Evolutionary conservation across 2,113 vertebrate genomes (phyloP).

Genomic region (Choloepus hoffmanni): DNA sequence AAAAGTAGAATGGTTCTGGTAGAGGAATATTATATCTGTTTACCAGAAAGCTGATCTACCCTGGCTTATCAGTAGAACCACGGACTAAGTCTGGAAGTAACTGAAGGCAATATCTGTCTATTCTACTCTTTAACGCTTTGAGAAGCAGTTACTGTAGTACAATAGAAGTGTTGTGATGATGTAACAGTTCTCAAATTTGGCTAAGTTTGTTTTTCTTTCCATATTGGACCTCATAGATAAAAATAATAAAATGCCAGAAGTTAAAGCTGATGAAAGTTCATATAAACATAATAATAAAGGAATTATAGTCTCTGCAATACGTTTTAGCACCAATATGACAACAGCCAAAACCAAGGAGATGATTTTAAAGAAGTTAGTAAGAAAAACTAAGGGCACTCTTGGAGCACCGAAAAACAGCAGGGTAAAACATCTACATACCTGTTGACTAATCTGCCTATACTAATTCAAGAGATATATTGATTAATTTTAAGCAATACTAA

Average conservation of each 20-base stretch:
- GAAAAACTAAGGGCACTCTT: constrained; percentile 79
- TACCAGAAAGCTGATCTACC: neutral
- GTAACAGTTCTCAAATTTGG: neutral
- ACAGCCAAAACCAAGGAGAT: constrained; percentile 78
- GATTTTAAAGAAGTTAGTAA: constrained; percentile 81
- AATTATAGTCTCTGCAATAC: constrained; percentile 73
- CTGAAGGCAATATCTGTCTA: neutral
- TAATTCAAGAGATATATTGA: neutral
- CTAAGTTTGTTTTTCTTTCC: constrained; percentile 12
- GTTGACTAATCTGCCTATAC: neutral
- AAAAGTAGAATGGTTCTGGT: neutral
- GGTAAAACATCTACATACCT: constrained; percentile 48
- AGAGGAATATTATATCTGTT: neutral
- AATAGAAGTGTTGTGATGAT: neutral
- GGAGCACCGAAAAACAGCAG: constrained; percentile 78
- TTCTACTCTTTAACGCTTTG: neutral
- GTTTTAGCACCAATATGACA: constrained; percentile 76
- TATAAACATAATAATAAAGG: constrained; percentile 25
- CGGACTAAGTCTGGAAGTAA: neutral
- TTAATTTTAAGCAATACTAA: neutral
- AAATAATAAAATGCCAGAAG: neutral
- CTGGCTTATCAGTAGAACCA: neutral
- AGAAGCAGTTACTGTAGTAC: neutral
- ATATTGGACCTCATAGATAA: constrained; percentile 42
- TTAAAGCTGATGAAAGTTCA: neutral